phyloP scores from a whole-genome alignment of 2,888 invertebrate species.

The Teleogryllus oceanicus region DNA sequence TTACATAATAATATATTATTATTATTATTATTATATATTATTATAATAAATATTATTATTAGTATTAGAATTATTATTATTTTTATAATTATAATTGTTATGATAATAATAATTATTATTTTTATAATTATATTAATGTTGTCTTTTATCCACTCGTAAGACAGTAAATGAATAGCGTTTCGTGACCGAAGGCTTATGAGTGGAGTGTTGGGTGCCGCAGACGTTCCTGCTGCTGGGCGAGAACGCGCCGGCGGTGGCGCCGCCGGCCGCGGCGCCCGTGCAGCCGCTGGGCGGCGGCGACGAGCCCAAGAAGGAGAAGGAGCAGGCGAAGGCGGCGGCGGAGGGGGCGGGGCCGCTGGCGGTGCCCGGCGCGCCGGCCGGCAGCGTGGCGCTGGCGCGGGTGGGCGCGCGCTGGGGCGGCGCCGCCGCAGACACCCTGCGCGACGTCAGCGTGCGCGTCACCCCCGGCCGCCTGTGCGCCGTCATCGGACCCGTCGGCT shows the following conservation, averaged over 20 bases:
- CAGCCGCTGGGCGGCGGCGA: background rate
- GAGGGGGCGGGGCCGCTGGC: background rate
- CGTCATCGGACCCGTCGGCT: conserved; percentile 67
- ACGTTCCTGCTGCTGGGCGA: conserved; percentile 28
- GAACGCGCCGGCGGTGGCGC: conserved; percentile 24
- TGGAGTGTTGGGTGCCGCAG: background rate
- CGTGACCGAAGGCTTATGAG: too few relatives aligned
- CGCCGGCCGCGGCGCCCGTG: background rate
- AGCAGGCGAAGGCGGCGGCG: background rate
- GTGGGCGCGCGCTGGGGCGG: conserved; percentile 5
- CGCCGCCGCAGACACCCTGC: conserved; percentile 41
- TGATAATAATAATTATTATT: too few relatives aligned
- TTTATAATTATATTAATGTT: too few relatives aligned
- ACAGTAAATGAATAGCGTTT: too few relatives aligned
- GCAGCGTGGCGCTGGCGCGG: background rate
- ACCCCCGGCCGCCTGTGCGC: conserved; percentile 59
- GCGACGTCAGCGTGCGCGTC: conserved; percentile 56
- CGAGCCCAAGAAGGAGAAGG: conserved; percentile 19
- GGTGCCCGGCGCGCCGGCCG: background rate
- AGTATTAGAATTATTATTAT: too few relatives aligned
- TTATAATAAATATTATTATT: too few relatives aligned
- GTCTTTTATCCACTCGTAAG: too few relatives aligned
- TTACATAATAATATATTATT: too few relatives aligned
- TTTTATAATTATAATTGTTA: too few relatives aligned
- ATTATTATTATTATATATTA: too few relatives aligned